Evolutionary conservation across 2,797 vertebrate species (phyloP).

Genomic region (Lemur catta): DNA sequence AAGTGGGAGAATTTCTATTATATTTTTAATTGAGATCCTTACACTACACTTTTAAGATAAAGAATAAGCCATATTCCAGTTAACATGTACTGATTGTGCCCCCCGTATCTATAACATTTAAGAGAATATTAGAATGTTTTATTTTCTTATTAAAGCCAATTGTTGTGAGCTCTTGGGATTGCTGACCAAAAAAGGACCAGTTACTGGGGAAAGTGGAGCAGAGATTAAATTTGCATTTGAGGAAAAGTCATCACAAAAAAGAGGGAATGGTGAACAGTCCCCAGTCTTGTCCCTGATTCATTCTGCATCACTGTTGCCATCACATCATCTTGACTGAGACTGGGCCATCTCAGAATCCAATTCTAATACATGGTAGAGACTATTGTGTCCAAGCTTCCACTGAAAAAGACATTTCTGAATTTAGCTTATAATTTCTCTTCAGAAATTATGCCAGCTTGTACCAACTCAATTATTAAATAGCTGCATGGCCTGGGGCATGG

Average conservation of each 20-base stretch:
- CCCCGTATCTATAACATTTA: not conserved
- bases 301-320: not conserved
- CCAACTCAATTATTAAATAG: not conserved
- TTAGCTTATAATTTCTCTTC: not conserved
- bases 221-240: not conserved
- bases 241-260: not conserved
- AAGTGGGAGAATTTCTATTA: not conserved
- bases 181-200: not conserved
- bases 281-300: not conserved
- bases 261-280: not conserved
- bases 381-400: not conserved
- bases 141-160: not conserved
- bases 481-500: not conserved
- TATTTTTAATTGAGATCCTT: not conserved
- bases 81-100: not conserved
- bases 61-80: not conserved
- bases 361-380: not conserved
- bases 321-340: not conserved
- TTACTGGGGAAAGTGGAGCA: not conserved
- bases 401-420: not conserved
- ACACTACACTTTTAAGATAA: not conserved
- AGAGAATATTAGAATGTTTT: not conserved
- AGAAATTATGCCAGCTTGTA: not conserved
- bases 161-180: not conserved
- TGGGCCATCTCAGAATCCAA: not conserved